phyloP scores from a whole-genome alignment of 2,797 vertebrate genomes.

The Sebastes wilsoni region DNA sequence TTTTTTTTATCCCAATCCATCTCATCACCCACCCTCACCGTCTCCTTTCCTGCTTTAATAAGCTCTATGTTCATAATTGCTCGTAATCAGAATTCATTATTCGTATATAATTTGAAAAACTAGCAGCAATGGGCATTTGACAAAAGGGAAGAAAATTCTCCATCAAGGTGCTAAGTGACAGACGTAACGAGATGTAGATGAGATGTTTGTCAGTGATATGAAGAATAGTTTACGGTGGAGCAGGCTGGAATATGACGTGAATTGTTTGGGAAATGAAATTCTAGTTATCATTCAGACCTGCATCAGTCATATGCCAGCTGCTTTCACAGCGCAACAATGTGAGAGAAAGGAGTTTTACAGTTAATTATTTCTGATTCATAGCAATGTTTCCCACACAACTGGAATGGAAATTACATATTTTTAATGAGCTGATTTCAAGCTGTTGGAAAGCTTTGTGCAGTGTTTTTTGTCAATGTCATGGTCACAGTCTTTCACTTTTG shows the following conservation, averaged over 20 bases:
- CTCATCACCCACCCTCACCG: neutral
- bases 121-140: neutral
- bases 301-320: neutral
- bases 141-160: neutral
- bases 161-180: neutral
- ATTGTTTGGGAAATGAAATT: neutral
- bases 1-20: neutral
- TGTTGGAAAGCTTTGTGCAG: neutral
- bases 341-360: neutral
- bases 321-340: neutral
- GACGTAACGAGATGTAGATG: neutral
- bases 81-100: constrained; percentile 6
- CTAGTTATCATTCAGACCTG: neutral
- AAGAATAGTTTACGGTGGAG: neutral
- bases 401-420: neutral
- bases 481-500: neutral
- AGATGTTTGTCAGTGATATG: neutral
- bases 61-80: neutral
- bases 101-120: constrained; percentile 16
- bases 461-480: neutral
- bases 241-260: neutral
- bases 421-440: constrained; percentile 11
- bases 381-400: neutral
- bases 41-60: neutral
- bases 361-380: constrained; percentile 8